Evolutionary conservation across 2,888 invertebrate species (phyloP).

Genomic region (Tryphoninae sp.): DNA sequence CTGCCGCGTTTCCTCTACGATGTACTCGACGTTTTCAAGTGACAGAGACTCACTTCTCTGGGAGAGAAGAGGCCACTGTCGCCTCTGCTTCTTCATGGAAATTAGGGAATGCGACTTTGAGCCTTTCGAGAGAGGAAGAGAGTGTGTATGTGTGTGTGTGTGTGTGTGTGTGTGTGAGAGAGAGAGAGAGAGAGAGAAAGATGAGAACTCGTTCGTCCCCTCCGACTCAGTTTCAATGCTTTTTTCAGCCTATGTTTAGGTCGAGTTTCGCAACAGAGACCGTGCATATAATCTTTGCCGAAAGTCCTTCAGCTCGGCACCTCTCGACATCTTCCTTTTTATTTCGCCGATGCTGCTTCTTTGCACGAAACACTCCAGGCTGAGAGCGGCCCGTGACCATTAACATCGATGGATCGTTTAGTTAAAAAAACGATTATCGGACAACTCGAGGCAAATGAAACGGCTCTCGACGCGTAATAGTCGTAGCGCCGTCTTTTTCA

Average conservation of each 20-base stretch:
- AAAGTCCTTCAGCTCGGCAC: conserved; percentile 14
- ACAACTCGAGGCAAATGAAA: not conserved
- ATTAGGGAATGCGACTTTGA: conserved; percentile 52
- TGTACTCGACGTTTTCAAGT: conserved; percentile 61
- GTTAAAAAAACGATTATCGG: not conserved
- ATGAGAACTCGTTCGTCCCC: conserved; percentile 35
- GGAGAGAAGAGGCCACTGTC: not conserved
- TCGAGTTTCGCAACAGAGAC: conserved; percentile 16
- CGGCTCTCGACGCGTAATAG: too few relatives aligned
- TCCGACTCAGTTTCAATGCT: conserved; percentile 8
- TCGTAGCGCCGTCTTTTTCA: too few relatives aligned
- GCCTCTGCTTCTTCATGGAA: conserved; percentile 33
- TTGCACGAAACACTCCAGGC: not conserved
- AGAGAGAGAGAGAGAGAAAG: conserved; percentile 31
- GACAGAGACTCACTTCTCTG: conserved; percentile 34
- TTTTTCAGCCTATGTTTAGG: conserved; percentile 1
- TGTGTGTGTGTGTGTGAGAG: not conserved
- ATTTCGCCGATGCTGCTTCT: not conserved
- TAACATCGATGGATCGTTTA: too few relatives aligned
- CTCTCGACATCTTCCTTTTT: conserved; percentile 9
- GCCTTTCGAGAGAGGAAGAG: conserved; percentile 27
- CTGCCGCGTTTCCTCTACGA: conserved; percentile 58
- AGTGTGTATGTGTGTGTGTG: not conserved
- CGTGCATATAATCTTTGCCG: not conserved
- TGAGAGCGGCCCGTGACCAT: too few relatives aligned